A percentile compares a stretch with the other conserved stretches of the same genome.
Conservation (phyloP, 2,113 vertebrate genomes). For the Synodontis membranacea region DNA sequence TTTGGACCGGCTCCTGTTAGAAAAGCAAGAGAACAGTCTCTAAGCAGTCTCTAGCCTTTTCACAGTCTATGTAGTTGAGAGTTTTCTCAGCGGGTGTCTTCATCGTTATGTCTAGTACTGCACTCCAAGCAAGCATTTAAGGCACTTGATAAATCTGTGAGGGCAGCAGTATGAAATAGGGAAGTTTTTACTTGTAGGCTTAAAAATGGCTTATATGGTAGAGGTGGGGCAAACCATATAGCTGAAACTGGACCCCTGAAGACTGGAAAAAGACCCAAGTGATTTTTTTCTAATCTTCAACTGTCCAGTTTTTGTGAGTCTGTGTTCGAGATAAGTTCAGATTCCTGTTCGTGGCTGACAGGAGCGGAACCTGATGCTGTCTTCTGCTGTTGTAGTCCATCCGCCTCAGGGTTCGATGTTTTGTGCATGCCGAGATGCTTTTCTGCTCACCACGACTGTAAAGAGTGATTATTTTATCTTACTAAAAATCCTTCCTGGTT, state of each 20-base stretch:
- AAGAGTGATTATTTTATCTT: neutral
- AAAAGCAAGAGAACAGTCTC: conserved; percentile 1
- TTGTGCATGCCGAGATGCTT: neutral
- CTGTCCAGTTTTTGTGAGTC: neutral
- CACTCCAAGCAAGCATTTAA: conserved; percentile 1
- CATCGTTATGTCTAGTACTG: neutral
- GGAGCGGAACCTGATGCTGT: neutral
- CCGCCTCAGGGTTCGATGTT: neutral
- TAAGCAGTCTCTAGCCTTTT: conserved; percentile 11
- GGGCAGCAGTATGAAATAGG: neutral
- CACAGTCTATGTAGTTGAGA: neutral
- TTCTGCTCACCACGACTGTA: neutral
- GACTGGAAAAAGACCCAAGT: neutral
- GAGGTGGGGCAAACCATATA: neutral
- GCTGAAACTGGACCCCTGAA: neutral
- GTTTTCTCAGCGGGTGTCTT: neutral
- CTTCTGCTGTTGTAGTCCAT: too few species aligned
- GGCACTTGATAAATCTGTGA: neutral
- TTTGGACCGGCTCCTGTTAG: neutral
- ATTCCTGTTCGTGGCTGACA: neutral
- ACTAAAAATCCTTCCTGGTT: too few species aligned
- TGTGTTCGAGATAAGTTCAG: neutral
- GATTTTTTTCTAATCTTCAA: neutral
- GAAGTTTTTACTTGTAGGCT: neutral
- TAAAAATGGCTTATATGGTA: neutral